Evolutionary conservation across 2,888 invertebrate species (phyloP).

Genomic region (Dione juno): DNA sequence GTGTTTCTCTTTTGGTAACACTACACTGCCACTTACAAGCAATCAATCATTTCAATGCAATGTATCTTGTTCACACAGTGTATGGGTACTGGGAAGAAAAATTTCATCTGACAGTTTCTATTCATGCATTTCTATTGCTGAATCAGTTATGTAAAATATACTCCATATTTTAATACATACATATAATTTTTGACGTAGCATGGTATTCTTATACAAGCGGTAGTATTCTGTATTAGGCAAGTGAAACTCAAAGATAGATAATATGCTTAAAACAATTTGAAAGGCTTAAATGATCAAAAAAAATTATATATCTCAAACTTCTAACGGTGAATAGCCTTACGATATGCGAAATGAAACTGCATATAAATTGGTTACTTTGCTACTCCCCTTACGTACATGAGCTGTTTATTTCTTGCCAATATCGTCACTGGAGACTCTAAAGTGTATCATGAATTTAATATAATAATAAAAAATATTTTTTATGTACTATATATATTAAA

Average conservation of each 20-base stretch:
- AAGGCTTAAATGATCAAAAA: neutral
- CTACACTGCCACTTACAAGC: constrained; percentile 14
- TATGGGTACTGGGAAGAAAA: neutral
- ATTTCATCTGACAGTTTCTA: neutral
- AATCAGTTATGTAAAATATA: neutral
- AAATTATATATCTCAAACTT: neutral
- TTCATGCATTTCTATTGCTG: constrained; percentile 1
- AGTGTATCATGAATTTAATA: neutral
- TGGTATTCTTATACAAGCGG: too few relatives aligned
- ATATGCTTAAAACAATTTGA: neutral
- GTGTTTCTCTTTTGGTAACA: constrained; percentile 9
- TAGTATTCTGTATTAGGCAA: too few relatives aligned
- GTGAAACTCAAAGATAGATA: too few relatives aligned
- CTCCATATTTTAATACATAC: too few relatives aligned
- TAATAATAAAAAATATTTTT: neutral
- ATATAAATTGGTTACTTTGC: constrained; percentile 19
- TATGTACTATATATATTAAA: too few relatives aligned
- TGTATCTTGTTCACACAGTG: neutral
- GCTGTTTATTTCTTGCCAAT: constrained; percentile 9
- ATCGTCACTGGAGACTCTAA: neutral
- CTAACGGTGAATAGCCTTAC: neutral
- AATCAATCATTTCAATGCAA: constrained; percentile 25
- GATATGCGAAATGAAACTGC: constrained; percentile 9
- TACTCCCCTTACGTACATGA: neutral
- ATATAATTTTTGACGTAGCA: neutral